Evolutionary conservation across 1,140 invertebrate species (phyloP), one percentile per base, ranked within the genome.

Genomic region (Tetramorium parvispinum): DNA sequence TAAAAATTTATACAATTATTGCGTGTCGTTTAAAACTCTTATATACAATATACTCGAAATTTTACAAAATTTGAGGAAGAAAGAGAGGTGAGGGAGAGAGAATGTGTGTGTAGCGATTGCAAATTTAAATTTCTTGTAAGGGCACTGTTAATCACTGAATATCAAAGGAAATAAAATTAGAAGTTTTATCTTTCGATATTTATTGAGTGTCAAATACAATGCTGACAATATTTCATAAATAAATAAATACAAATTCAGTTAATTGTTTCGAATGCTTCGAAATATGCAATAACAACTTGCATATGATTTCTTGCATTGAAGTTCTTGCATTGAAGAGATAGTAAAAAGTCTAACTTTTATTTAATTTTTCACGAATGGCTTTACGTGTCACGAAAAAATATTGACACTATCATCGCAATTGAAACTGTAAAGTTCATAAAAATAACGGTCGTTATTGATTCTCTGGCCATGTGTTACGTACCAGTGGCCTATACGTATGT

Each of bases 401-500:
- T 27, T 21, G 18, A 32, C 32, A 57, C 49, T 63, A 86, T 65
- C 83, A 61, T 88, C 43, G 55, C 70, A 51, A 75, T 71, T 88
- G 73, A 91, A 87, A 90, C 88, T 86, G 87, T 82, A 77, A 73
- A 65, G 79, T 79, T 91, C 85, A 81, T 81, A 63, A 87, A 90
- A 90, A 85, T 75, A 61, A 40, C 49, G 51, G 55, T 46, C 75
- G 77, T 87, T 90, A 91, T 91, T 83, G 87, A 89, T 89, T 55
- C 57, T 40, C 11, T 13, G 1, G 1, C 13, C 46, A 61, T 82
- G 59, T 75, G 59, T 73, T 81, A 55, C 65, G 81, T 66, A 55
- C 32, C 40, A 53, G 18, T 66, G 53, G 37, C 73, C 49, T 49
- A 55, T 59, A 83, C 57, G 24, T 89, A 86, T 70, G 73, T 73